A percentile compares a stretch with the other conserved stretches of the same genome.
Evolutionary conservation across 2,113 vertebrate genomes (phyloP).

Genomic region (Bombycilla garrulus): DNA sequence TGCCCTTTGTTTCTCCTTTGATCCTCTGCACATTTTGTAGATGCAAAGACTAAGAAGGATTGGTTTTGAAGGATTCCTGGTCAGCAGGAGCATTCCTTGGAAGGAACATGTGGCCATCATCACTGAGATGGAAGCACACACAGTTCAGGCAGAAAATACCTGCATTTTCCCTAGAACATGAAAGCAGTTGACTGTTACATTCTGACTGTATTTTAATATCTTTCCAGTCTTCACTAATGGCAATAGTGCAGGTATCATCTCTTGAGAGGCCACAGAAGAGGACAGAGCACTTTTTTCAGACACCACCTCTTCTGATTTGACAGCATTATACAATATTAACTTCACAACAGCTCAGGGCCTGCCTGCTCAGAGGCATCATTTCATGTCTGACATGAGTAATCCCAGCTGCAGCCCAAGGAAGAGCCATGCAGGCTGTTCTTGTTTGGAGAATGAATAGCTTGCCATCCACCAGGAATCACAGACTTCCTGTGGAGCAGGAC

Average conservation of each 20-base stretch:
- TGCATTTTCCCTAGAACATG: background rate
- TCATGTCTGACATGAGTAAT: background rate
- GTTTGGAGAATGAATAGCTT: background rate
- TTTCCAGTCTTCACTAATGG: background rate
- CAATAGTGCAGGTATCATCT: background rate
- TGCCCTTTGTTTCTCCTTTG: background rate
- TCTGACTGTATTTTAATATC: background rate
- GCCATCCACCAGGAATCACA: background rate
- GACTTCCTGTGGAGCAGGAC: background rate
- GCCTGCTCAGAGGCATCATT: background rate
- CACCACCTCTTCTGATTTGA: background rate
- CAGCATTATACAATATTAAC: background rate
- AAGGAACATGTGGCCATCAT: background rate
- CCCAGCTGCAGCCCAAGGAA: background rate
- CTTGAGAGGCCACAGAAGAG: background rate
- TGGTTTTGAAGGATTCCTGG: background rate
- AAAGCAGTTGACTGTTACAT: background rate
- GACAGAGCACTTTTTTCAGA: background rate
- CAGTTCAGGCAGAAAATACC: background rate
- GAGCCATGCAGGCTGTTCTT: background rate
- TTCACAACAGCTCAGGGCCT: background rate
- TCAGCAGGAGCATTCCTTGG: background rate
- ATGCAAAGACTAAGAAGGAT: background rate
- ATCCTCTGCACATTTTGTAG: background rate
- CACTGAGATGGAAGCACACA: background rate